Percentiles rank a stretch among this genome's conserved stretches.
These are phyloP conservation scores for Cossypha polioptera DNA, from an alignment of 2,797 vertebrate species.

Conservation along the genomic window DNA sequence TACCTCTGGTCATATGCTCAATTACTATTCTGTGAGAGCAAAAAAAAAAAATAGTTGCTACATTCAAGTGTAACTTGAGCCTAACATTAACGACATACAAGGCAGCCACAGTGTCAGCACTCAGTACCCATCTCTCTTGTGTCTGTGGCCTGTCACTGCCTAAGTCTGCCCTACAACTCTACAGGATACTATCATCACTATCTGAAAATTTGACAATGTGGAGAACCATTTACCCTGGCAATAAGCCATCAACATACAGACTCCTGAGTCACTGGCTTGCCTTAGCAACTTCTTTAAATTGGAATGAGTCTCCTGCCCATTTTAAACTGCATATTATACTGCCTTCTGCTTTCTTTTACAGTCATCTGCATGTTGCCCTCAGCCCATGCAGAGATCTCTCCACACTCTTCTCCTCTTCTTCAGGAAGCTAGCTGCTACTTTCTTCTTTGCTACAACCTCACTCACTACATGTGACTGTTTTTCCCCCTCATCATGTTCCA, in stretches of 20 bases:
- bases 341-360: background rate
- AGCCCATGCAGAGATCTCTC: background rate
- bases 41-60: background rate
- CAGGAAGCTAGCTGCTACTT: background rate
- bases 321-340: background rate
- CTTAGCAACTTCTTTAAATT: background rate
- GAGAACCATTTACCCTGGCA: background rate
- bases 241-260: background rate
- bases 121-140: background rate
- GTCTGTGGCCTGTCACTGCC: background rate
- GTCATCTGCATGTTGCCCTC: background rate
- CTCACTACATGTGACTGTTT: background rate
- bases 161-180: background rate
- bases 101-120: background rate
- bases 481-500: background rate
- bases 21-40: background rate
- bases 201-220: background rate
- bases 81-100: background rate
- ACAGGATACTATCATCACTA: background rate
- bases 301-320: background rate
- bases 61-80: background rate
- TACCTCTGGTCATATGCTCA: background rate
- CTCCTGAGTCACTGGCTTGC: background rate
- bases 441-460: constrained; percentile 26
- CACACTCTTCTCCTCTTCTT: constrained; percentile 26